Base-by-base conservation (phyloP, 1,140 invertebrate genomes). In the Orius laevigatus region DNA sequence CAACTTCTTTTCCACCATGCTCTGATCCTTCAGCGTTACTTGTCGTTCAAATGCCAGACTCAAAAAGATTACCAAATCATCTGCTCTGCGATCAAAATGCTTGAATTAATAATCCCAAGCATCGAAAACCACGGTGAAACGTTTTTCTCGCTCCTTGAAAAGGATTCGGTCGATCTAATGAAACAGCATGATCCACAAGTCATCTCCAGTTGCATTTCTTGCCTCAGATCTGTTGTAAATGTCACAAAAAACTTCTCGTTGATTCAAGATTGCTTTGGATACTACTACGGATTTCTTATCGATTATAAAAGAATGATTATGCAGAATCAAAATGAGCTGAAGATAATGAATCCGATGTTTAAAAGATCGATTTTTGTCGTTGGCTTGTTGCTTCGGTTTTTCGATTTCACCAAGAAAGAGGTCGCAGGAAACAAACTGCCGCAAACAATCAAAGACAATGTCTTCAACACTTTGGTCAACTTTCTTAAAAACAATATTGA, bases 61-160 rank as follows among this genome's bases (percentile, higher is more conserved):
- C 72, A 78, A 55, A 78, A 78, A 20, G 86, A 90, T 59, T 78
- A 82, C 59, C 74, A 81, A 55, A 79, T 89, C 54, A 81, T 89
- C 54, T 80, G 78, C 56, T 81, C 78, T 59, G 85, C 88, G n/a
- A 84, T 84, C 2, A 74, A 78, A 53, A 96, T 91, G 25, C 63
- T 98, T 40, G 91, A 95, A 64, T 66, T 93, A 39, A 91, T 98
- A n/a, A 90, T 99, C 10, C 96, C 96, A 0, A 63, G 98, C 15
- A 92, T 99, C 75, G 90, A 96, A 62, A 93, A 98, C 69, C 94
- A 95, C 0, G 93, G 91, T 63, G 91, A 97, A 63, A 83, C 81
- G 51, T 96, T 98, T 69, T 71, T 98, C 45, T 81, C 86, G 3
- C 86, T 93, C 53, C 66, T 99, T 15, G 96, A 98, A 65, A 89